Percentiles rank a stretch among this genome's conserved stretches.
Conservation (phyloP, 2,888 invertebrate species). For the Endotricha flammealis region DNA sequence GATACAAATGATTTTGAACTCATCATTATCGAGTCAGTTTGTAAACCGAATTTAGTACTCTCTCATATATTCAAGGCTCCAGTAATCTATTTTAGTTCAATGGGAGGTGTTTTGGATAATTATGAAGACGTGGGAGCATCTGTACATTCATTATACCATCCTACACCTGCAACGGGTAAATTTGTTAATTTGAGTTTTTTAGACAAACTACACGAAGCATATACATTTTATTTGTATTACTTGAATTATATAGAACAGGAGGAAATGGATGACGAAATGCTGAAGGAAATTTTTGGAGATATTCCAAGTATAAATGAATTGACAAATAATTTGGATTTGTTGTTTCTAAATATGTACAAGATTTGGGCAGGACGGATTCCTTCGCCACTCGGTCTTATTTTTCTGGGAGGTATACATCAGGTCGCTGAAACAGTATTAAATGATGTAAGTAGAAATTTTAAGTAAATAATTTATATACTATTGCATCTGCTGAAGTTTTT, state of each 20-base stretch:
- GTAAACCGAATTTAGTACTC: slow-evolving; percentile 12
- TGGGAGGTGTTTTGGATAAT: slow-evolving; percentile 6
- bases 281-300: slow-evolving; percentile 22
- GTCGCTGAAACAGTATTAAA: slow-evolving; percentile 39
- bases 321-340: slow-evolving; percentile 35
- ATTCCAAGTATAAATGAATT: slow-evolving; percentile 25
- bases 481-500: too few species aligned
- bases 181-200: slow-evolving; percentile 8
- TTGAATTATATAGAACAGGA: too few species aligned
- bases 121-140: slow-evolving; percentile 9
- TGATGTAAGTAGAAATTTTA: slow-evolving; percentile 29
- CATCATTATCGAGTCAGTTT: too few species aligned
- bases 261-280: slow-evolving; percentile 14
- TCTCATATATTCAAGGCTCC: too few species aligned
- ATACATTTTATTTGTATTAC: slow-evolving; percentile 7
- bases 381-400: slow-evolving; percentile 46
- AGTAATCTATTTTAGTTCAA: too few species aligned
- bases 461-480: slow-evolving; percentile 24
- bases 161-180: slow-evolving; percentile 6
- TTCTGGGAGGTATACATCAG: slow-evolving; percentile 52
- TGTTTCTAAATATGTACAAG: slow-evolving; percentile 53
- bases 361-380: slow-evolving; percentile 45
- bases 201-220: slow-evolving; percentile 16
- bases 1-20: slow-evolving; percentile 12
- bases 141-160: slow-evolving; percentile 11